A percentile compares a stretch with the other conserved stretches of the same genome.
These are phyloP conservation scores for Calliopsis andreniformis DNA, from an alignment of 1,140 invertebrate species.

Conservation along the genomic window DNA sequence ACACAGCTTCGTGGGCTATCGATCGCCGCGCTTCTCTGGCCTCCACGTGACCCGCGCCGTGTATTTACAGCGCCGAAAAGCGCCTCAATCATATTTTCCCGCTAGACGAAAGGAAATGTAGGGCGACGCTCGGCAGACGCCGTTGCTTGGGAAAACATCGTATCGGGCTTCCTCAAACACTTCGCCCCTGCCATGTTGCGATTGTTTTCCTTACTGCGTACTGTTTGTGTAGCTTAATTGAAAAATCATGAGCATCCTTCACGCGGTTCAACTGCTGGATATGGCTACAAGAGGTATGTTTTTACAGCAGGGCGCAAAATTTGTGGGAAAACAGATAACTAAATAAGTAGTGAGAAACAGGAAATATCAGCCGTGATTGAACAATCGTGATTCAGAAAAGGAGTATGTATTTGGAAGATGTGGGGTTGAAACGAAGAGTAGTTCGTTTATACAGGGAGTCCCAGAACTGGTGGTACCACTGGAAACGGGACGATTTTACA, in stretches of 20 bases:
- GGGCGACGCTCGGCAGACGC: conserved; percentile 25
- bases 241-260: conserved; percentile 66
- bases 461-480: no score
- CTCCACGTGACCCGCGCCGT: conserved; percentile 12
- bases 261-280: background rate
- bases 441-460: no score
- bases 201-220: conserved; percentile 59
- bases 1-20: conserved; percentile 2
- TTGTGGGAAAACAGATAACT: conserved; percentile 13
- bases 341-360: no score
- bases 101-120: conserved; percentile 34
- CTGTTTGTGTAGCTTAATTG: conserved; percentile 66
- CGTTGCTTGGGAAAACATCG: conserved; percentile 57
- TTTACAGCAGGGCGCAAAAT: conserved; percentile 19
- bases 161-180: conserved; percentile 55
- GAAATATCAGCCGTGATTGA: background rate
- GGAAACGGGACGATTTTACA: no score
- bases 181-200: conserved; percentile 19
- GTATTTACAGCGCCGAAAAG: conserved; percentile 37
- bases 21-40: background rate
- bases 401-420: no score
- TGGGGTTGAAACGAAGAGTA: no score
- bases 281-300: conserved; percentile 18
- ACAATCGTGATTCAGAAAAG: background rate
- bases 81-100: conserved; percentile 1